Percentiles rank a stretch among this genome's conserved stretches.
Conservation (phyloP, 2,888 invertebrate species). For the Troides helena region DNA sequence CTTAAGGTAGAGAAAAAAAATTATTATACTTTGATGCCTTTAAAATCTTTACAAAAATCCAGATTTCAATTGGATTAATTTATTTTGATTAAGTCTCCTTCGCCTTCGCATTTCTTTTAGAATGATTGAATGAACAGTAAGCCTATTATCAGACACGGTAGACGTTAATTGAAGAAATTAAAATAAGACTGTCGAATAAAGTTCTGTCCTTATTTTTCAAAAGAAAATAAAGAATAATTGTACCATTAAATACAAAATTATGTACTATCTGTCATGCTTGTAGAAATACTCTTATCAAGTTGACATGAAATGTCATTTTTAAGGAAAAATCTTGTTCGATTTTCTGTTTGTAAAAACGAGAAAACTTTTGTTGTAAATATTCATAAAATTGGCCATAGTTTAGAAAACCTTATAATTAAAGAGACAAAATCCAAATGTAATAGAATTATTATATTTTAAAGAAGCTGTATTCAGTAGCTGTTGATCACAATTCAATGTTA, state of each 20-base stretch:
- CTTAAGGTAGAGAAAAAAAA: too few species aligned
- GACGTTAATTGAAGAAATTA: too few species aligned
- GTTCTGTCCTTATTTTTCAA: neutral
- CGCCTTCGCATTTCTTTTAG: too few species aligned
- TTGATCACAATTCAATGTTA: conserved; percentile 4
- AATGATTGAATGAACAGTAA: too few species aligned
- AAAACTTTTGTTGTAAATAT: neutral
- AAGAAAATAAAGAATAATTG: neutral
- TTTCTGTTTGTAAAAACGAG: conserved; percentile 19
- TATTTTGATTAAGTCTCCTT: too few species aligned
- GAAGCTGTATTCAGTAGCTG: neutral
- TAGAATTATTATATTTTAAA: neutral
- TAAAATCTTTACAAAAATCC: too few species aligned
- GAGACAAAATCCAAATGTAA: neutral
- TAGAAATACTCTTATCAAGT: neutral
- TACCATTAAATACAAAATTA: neutral
- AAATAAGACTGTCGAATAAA: too few species aligned
- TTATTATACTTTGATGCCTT: too few species aligned
- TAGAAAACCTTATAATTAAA: neutral
- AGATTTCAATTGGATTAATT: too few species aligned
- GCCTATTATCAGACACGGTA: too few species aligned
- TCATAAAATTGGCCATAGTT: neutral
- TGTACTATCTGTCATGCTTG: neutral
- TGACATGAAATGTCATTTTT: conserved; percentile 11
- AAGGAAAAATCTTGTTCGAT: neutral